phyloP scores from a whole-genome alignment of 2,888 invertebrate species.

The Thysanoteuthis rhombus region DNA sequence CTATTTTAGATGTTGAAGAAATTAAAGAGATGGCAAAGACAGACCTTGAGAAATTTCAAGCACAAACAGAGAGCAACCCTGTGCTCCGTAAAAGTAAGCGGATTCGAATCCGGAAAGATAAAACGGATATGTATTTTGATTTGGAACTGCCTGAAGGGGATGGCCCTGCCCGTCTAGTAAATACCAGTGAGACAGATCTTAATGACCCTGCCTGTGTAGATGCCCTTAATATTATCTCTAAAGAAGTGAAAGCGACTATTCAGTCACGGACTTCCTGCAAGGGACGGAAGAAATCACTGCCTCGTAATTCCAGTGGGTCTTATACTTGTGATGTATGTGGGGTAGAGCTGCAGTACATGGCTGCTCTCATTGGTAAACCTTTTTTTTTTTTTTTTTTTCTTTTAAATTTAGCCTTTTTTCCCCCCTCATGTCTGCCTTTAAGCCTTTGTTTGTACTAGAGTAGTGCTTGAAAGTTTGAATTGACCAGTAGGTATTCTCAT shows the following conservation, averaged over 20 bases:
- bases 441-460: no score
- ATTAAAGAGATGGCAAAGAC: neutral
- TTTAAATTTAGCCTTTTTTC: neutral
- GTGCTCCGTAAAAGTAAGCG: constrained; percentile 12
- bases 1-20: neutral
- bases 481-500: no score
- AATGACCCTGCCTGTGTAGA: neutral
- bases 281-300: neutral
- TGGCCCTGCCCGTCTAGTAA: neutral
- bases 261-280: neutral
- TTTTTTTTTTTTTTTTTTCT: neutral
- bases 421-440: no score
- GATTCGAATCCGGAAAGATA: constrained; percentile 17
- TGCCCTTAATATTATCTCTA: constrained; percentile 15
- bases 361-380: constrained; percentile 30
- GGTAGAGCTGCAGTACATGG: neutral
- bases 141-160: neutral
- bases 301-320: neutral
- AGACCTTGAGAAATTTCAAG: neutral
- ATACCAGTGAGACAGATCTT: neutral
- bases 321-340: constrained; percentile 29
- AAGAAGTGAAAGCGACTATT: constrained; percentile 13
- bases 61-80: neutral
- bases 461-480: no score
- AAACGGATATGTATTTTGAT: neutral